Evolutionary conservation across 1,140 invertebrate species (phyloP).

Genomic region (Drosophila grimshawi): DNA sequence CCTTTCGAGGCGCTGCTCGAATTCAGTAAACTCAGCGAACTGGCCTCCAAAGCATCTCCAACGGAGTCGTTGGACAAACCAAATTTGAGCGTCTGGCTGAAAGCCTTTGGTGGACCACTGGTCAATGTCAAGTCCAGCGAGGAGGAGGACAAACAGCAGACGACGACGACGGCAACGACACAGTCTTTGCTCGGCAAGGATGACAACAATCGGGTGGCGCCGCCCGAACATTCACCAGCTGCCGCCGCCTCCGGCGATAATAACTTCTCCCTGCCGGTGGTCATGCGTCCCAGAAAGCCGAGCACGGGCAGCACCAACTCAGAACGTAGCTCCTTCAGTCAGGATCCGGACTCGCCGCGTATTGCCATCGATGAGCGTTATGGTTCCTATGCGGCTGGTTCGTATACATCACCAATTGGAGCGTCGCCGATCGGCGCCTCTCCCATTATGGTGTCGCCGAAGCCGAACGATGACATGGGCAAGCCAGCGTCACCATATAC

Average conservation of each 20-base stretch:
- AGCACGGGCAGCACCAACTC: constrained; percentile 90
- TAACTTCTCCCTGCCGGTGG: constrained; percentile 70
- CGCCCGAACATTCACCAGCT: constrained; percentile 65
- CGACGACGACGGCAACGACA: constrained; percentile 44
- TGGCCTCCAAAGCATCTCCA: constrained; percentile 85
- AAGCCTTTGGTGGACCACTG: constrained; percentile 94
- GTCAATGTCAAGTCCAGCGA: constrained; percentile 84
- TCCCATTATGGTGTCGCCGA: constrained; percentile 86
- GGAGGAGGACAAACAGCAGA: constrained; percentile 79
- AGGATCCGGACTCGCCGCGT: constrained; percentile 89
- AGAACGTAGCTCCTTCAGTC: constrained; percentile 90
- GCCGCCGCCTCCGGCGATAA: constrained; percentile 40
- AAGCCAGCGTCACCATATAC: constrained; percentile 88
- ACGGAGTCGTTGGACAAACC: constrained; percentile 88
- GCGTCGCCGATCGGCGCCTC: constrained; percentile 86
- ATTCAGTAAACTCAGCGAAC: constrained; percentile 48
- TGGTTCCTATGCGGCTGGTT: constrained; percentile 86
- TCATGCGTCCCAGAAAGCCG: constrained; percentile 86
- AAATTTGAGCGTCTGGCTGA: constrained; percentile 95
- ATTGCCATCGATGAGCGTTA: constrained; percentile 87
- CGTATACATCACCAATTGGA: constrained; percentile 87
- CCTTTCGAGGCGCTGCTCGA: constrained; percentile 67
- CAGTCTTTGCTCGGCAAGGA: constrained; percentile 17
- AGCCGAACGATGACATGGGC: constrained; percentile 86
- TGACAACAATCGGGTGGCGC: constrained; percentile 37